Conservation (phyloP, 2,888 invertebrate genomes). For the Xanthostigma xanthostigma region DNA sequence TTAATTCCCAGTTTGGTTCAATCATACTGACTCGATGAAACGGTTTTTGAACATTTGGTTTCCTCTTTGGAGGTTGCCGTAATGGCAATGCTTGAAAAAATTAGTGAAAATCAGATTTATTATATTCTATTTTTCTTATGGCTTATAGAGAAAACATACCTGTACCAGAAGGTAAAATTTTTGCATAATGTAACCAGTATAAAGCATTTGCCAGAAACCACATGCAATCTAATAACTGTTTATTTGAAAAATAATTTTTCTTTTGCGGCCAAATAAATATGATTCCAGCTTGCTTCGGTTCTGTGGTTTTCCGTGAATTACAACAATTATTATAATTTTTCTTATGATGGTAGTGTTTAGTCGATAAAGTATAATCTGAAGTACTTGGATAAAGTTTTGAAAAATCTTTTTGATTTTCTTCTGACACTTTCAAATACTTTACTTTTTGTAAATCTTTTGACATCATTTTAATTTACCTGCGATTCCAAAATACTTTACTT, state of each 20-base stretch:
- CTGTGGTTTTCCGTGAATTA: neutral
- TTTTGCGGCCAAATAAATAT: slow-evolving; percentile 18
- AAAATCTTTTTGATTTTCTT: no score
- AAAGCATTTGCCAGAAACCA: slow-evolving; percentile 21
- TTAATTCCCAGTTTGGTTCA: slow-evolving; percentile 26
- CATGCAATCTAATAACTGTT: slow-evolving; percentile 17
- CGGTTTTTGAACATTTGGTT: slow-evolving; percentile 19
- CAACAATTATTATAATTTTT: neutral
- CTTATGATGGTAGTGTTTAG: no score
- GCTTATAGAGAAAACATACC: slow-evolving; percentile 11
- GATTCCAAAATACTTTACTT: no score
- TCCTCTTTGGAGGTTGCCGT: slow-evolving; percentile 21
- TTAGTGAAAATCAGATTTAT: neutral
- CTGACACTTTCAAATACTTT: neutral
- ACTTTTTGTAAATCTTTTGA: neutral
- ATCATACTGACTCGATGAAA: slow-evolving; percentile 24
- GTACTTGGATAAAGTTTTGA: no score
- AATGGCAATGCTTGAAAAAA: slow-evolving; percentile 18
- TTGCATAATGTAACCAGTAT: slow-evolving; percentile 20
- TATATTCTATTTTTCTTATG: neutral
- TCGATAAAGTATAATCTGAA: no score
- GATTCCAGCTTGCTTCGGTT: slow-evolving; percentile 14
- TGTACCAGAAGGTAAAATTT: slow-evolving; percentile 21
- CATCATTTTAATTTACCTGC: neutral
- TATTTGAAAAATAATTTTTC: slow-evolving; percentile 12